phyloP scores from a whole-genome alignment of 2,113 vertebrate species.

The Astur gentilis region DNA sequence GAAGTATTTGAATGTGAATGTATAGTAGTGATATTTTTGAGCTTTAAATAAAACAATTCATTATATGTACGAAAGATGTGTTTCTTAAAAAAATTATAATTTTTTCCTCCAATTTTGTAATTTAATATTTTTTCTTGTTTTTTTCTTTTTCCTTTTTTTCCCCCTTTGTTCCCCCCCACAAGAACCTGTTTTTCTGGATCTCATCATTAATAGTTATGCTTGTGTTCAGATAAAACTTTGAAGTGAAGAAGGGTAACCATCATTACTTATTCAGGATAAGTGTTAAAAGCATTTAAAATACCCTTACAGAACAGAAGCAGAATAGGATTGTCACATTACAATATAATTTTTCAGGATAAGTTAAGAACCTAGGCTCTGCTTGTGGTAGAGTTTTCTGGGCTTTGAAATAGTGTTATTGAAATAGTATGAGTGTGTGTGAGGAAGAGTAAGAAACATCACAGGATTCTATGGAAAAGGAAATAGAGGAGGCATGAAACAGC shows the following conservation, averaged over 20 bases:
- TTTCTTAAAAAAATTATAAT: not conserved
- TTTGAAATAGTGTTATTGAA: not conserved
- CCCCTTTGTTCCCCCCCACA: accelerated
- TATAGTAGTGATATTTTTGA: not conserved
- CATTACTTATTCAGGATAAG: not conserved
- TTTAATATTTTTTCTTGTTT: no score
- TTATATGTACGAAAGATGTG: not conserved
- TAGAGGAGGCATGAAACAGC: not conserved
- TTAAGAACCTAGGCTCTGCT: not conserved
- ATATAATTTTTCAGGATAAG: not conserved
- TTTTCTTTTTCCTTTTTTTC: not conserved
- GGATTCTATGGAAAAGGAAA: not conserved
- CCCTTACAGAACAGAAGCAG: not conserved
- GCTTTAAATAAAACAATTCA: not conserved
- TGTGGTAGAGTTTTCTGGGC: not conserved
- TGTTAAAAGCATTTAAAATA: not conserved
- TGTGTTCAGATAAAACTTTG: not conserved
- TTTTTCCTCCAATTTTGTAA: no score
- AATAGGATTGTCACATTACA: not conserved
- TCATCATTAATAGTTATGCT: not conserved
- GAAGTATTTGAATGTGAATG: not conserved
- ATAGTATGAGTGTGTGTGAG: not conserved
- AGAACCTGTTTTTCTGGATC: not conserved
- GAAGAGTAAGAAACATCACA: not conserved
- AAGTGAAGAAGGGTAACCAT: not conserved